phyloP scores from a whole-genome alignment of 2,888 invertebrate genomes.

The Onthophagus sagittarius region DNA sequence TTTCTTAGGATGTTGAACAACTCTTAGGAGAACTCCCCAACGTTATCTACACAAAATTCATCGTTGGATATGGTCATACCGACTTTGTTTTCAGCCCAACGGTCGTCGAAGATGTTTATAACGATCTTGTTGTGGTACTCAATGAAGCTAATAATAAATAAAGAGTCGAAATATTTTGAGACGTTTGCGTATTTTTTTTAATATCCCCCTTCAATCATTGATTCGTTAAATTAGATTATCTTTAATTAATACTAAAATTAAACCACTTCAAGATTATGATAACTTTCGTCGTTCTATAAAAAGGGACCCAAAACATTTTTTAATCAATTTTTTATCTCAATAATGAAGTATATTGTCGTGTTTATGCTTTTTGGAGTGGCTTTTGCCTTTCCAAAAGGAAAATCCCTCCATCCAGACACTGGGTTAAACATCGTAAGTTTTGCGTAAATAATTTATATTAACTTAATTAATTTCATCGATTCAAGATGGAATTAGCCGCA shows the following conservation, averaged over 20 bases:
- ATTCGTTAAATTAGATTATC: not conserved
- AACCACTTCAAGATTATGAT: not conserved
- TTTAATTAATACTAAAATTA: not conserved
- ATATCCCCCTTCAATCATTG: not conserved
- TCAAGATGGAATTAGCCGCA: conserved; percentile 17
- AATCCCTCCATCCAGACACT: conserved; percentile 20
- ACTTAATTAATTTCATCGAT: conserved; percentile 3
- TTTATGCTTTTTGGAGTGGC: not conserved
- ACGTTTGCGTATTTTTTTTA: not conserved
- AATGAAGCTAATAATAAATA: not conserved
- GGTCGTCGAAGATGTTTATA: not conserved
- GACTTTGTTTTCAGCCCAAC: not conserved
- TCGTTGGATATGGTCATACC: not conserved
- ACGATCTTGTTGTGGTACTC: not conserved
- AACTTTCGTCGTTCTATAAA: not conserved
- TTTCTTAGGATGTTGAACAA: not conserved
- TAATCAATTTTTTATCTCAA: not conserved
- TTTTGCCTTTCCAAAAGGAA: not conserved
- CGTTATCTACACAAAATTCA: not conserved
- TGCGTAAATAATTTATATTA: not conserved
- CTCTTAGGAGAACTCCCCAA: not conserved
- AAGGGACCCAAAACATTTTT: not conserved
- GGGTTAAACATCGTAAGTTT: conserved; percentile 25
- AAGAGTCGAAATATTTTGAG: not conserved
- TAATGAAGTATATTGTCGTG: not conserved